A percentile compares a stretch with the other conserved stretches of the same genome.
Evolutionary conservation across 92 coral and sea anemone species (phyloP).

Genomic region (Epizoanthus stellaris): DNA sequence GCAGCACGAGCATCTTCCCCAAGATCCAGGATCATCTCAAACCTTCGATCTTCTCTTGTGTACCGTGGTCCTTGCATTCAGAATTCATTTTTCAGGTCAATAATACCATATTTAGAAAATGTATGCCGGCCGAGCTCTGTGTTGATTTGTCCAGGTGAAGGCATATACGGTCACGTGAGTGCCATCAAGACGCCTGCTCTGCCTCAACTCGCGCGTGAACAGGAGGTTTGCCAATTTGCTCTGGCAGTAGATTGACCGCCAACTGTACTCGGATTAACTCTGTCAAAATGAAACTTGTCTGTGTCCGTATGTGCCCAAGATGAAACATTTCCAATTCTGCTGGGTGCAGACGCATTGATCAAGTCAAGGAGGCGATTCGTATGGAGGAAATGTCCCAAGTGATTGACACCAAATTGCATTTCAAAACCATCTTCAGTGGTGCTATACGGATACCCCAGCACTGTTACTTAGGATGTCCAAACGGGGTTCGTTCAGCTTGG

Average conservation of each 20-base stretch:
- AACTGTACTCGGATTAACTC: constrained; percentile 56
- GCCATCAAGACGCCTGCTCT: constrained; percentile 73
- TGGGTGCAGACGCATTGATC: constrained; percentile 72
- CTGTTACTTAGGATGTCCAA: constrained; percentile 85
- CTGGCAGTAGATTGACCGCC: constrained; percentile 63
- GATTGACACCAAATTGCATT: constrained; percentile 66
- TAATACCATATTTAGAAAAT: not conserved
- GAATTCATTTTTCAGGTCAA: no score
- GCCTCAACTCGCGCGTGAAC: constrained; percentile 80
- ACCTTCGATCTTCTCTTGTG: no score
- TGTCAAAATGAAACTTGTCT: constrained; percentile 61
- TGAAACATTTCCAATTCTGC: constrained; percentile 71
- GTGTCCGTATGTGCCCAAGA: no score
- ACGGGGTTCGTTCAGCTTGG: constrained; percentile 74
- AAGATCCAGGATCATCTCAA: no score
- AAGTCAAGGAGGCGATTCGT: constrained; percentile 78
- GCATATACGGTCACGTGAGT: constrained; percentile 78
- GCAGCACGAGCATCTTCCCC: no score
- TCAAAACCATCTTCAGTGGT: constrained; percentile 86
- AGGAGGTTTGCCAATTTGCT: constrained; percentile 90
- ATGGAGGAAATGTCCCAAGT: constrained; percentile 71
- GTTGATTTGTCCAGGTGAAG: constrained; percentile 79
- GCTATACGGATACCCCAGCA: constrained; percentile 79
- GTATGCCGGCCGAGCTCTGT: constrained; percentile 74
- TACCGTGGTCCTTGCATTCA: no score